A percentile compares a stretch with the other conserved stretches of the same genome.
These are phyloP conservation scores for Drosophila elegans DNA, from an alignment of 1,140 invertebrate genomes.

Conservation along the genomic window DNA sequence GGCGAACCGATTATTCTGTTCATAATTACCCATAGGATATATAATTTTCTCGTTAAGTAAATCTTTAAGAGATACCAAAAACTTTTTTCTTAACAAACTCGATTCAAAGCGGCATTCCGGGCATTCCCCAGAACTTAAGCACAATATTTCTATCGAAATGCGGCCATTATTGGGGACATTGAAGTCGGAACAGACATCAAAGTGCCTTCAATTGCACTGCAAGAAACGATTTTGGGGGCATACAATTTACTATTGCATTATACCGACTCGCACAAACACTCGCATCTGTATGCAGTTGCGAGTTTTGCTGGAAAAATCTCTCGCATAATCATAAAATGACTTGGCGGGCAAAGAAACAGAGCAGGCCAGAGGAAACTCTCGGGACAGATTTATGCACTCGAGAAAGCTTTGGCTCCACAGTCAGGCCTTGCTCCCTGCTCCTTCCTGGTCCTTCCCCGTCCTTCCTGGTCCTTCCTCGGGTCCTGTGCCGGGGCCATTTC, in stretches of 20 bases:
- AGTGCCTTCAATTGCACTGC: slow-evolving; percentile 63
- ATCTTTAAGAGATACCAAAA: slow-evolving; percentile 1
- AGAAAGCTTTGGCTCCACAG: slow-evolving; percentile 73
- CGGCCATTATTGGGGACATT: slow-evolving; percentile 61
- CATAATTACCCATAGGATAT: background rate
- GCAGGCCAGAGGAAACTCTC: slow-evolving; percentile 66
- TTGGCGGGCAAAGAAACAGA: slow-evolving; percentile 44
- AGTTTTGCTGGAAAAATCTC: slow-evolving; percentile 77
- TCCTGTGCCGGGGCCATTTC: slow-evolving; percentile 54
- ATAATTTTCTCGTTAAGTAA: background rate
- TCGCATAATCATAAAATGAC: slow-evolving; percentile 84
- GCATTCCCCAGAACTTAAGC: slow-evolving; percentile 7
- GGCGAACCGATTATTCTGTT: no score
- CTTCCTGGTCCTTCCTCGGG: slow-evolving; percentile 12
- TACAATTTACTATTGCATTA: slow-evolving; percentile 70
- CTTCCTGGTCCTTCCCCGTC: slow-evolving; percentile 6
- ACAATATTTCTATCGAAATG: slow-evolving; percentile 40
- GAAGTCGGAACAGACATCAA: slow-evolving; percentile 69
- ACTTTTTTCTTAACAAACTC: slow-evolving; percentile 1
- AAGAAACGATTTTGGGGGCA: slow-evolving; percentile 53
- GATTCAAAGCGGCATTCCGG: slow-evolving; percentile 2
- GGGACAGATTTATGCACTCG: slow-evolving; percentile 78
- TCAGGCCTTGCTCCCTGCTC: slow-evolving; percentile 28
- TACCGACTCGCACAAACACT: slow-evolving; percentile 48
- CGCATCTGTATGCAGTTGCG: slow-evolving; percentile 31